Percentiles rank a stretch among this genome's conserved stretches.
These are phyloP conservation scores for Lagopus muta DNA, from an alignment of 2,113 vertebrate species.

Conservation along the genomic window DNA sequence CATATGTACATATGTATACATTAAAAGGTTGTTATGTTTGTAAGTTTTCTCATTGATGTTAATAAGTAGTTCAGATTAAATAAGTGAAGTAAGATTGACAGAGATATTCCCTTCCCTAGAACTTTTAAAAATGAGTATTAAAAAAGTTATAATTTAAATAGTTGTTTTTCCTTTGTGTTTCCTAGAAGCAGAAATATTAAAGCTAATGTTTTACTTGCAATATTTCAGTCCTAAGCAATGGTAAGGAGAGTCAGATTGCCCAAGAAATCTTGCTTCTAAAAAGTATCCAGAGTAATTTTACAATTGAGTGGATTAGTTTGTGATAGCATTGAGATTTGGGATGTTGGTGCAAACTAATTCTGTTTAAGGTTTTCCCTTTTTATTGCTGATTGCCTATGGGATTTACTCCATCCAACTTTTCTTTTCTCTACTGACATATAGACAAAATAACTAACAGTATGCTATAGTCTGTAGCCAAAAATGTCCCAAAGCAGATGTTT, in stretches of 20 bases:
- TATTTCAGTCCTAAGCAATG: background rate
- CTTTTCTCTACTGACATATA: constrained; percentile 21
- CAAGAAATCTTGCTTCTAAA: background rate
- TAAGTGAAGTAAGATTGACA: background rate
- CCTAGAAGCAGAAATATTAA: background rate
- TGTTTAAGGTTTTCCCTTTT: constrained; percentile 11
- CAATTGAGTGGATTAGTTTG: background rate
- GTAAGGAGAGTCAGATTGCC: background rate
- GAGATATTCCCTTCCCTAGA: background rate
- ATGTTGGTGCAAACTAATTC: constrained; percentile 10
- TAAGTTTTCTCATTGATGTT: background rate
- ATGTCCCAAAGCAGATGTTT: constrained; percentile 46
- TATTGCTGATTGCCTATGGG: constrained; percentile 40
- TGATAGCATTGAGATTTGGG: constrained; percentile 26
- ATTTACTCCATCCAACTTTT: constrained; percentile 19
- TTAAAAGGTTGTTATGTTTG: background rate
- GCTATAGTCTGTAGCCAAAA: constrained; percentile 8
- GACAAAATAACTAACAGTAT: constrained; percentile 8
- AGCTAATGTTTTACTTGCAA: background rate
- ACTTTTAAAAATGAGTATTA: background rate
- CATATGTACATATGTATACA: no score
- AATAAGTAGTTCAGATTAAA: background rate
- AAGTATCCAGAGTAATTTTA: constrained; percentile 12
- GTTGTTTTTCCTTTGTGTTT: constrained; percentile 4
- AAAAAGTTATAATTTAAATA: background rate